phyloP scores from a whole-genome alignment of 2,888 invertebrate genomes.

The Pseudococcus longispinus region DNA sequence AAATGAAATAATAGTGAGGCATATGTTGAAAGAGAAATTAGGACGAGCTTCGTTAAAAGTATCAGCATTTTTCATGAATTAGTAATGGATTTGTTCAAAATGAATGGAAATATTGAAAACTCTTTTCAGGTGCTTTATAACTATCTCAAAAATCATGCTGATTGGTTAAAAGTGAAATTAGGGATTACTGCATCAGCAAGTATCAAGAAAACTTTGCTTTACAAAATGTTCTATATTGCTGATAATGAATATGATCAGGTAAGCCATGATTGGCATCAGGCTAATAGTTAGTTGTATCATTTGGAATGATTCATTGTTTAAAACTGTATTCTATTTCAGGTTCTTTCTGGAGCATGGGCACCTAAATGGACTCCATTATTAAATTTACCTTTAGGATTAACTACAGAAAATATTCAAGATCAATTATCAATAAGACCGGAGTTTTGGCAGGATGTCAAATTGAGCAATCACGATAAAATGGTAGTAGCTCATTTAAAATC shows the following conservation, averaged over 20 bases:
- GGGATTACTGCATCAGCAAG: conserved; percentile 63
- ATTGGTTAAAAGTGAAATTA: conserved; percentile 69
- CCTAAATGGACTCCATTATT: conserved; percentile 66
- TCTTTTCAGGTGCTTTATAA: conserved; percentile 71
- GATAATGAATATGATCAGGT: conserved; percentile 79
- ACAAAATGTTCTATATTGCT: conserved; percentile 83
- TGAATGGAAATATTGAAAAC: neutral
- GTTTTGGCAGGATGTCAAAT: conserved; percentile 63
- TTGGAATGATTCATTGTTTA: neutral
- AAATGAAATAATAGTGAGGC: conserved; percentile 62
- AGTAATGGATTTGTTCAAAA: neutral
- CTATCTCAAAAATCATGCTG: conserved; percentile 73
- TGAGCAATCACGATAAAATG: conserved; percentile 64
- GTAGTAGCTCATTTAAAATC: conserved; percentile 60
- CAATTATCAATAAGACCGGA: conserved; percentile 66
- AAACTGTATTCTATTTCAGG: conserved; percentile 62
- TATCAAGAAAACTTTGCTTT: conserved; percentile 67
- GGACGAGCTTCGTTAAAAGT: conserved; percentile 63
- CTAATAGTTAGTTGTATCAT: neutral
- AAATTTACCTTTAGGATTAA: conserved; percentile 65
- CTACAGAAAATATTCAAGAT: conserved; percentile 62
- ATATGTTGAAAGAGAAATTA: conserved; percentile 62
- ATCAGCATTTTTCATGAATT: neutral
- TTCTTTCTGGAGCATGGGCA: conserved; percentile 65
- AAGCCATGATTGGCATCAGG: conserved; percentile 24